phyloP scores from a whole-genome alignment of 2,113 vertebrate species.

The Ageneiosus marmoratus region DNA sequence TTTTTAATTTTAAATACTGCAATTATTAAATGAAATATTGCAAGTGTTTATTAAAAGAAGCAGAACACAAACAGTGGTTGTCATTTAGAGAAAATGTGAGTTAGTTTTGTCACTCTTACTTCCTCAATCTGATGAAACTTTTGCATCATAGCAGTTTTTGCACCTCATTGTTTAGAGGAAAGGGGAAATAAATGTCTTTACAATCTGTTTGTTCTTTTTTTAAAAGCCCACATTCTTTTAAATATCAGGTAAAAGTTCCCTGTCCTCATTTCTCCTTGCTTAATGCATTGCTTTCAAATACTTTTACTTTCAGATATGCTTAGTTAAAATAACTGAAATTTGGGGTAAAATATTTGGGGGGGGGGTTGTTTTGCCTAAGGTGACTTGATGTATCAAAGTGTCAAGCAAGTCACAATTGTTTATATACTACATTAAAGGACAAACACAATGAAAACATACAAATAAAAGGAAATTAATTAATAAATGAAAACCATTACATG shows the following conservation, averaged over 20 bases:
- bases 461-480: neutral
- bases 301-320: neutral
- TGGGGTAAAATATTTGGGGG: neutral
- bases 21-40: no score
- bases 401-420: neutral
- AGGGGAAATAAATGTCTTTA: slow-evolving; percentile 23
- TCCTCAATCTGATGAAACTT: slow-evolving; percentile 26
- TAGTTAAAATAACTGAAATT: neutral
- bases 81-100: neutral
- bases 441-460: neutral
- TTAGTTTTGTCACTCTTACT: slow-evolving; percentile 3
- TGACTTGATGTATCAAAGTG: neutral
- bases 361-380: neutral
- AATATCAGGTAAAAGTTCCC: neutral
- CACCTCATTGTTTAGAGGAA: neutral
- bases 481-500: neutral
- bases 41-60: neutral
- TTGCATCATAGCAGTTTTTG: neutral
- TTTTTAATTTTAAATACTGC: no score
- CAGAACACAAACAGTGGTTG: neutral
- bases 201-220: neutral
- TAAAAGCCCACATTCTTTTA: neutral
- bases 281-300: neutral
- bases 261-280: neutral
- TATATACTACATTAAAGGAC: neutral